Base-by-base conservation (phyloP, 2,888 invertebrate genomes). In the Drosophila imparisetae region DNA sequence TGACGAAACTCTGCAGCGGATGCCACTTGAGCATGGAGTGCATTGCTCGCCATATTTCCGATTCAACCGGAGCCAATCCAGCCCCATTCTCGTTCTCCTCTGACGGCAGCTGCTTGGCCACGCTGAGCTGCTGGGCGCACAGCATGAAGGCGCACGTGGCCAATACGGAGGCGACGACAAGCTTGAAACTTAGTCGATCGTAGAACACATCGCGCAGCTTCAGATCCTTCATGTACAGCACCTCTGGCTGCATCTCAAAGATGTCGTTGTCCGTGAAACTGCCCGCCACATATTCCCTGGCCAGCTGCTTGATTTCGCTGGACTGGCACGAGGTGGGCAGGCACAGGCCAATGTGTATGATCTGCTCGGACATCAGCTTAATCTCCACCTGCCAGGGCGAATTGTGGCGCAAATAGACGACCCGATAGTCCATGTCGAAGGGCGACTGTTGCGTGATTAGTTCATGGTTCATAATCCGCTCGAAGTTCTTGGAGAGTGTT, bases 281-380 rank as follows among this genome's bases (percentile, higher is more conserved):
- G 8, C 83, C 84, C 3, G 90, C 81, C 30, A 93, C 82, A 68
- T 92, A 93, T 3, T 89, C 86, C n/a, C 90, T 83, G 18, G 93
- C 91, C 53, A 93, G 78, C 32, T 91, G 89, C 66, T 90, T 85
- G n/a, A 93, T 89, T 66, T 94, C 93, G 7, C 78, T 62, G 4
- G 91, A 92, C 0, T 89, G 80, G 55, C 94, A 94, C 0, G 93
- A 90, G 7, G 92, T 92, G 1, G 94, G 94, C 62, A 94, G 76
- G 76, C 94, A 94, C 4, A 94, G 86, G 0, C 94, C 94, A 18
- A 94, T 89, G 55, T 93, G 93, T n/a, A 94, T 90, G 10, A 94
- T 86, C 75, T 94, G 93, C 74, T 93, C 93, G 5, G 93, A 90
- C 91, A 93, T 91, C 50, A 93, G 72, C 71, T 93, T 93, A 48